phyloP scores from a whole-genome alignment of 2,113 vertebrate species.

The Proterorhinus semilunaris region DNA sequence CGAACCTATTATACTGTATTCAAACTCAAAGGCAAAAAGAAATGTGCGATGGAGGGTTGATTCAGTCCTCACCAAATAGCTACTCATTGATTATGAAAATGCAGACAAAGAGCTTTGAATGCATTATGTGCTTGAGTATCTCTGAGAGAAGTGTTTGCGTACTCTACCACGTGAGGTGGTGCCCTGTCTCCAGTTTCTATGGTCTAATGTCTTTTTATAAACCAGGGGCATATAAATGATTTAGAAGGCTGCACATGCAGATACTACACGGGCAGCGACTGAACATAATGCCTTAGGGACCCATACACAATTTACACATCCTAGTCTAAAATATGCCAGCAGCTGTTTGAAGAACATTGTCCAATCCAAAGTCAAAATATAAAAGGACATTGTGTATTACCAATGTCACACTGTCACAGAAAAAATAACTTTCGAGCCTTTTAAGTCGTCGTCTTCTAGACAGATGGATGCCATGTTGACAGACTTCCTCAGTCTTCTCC shows the following conservation, averaged over 20 bases:
- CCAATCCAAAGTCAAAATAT: too few species aligned
- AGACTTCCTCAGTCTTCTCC: too few species aligned
- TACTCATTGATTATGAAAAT: not conserved
- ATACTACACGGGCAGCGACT: conserved; percentile 39
- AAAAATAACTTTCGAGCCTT: too few species aligned
- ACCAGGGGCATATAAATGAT: conserved; percentile 65
- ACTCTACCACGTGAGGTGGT: conserved; percentile 36
- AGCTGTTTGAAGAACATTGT: conserved; percentile 18
- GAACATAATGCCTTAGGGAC: conserved; percentile 39
- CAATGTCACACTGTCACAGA: not conserved
- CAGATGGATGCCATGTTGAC: too few species aligned
- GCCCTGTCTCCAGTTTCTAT: conserved; percentile 38
- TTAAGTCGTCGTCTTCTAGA: too few species aligned
- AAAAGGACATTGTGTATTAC: conserved; percentile 1
- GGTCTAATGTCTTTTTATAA: conserved; percentile 55
- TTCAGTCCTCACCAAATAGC: not conserved
- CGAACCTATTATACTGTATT: not conserved
- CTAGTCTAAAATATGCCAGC: conserved; percentile 15
- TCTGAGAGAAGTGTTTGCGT: conserved; percentile 24
- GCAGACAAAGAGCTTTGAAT: conserved; percentile 5
- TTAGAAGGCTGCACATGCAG: conserved; percentile 54
- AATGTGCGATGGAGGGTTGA: not conserved
- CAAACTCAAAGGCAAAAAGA: not conserved
- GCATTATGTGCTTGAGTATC: conserved; percentile 9
- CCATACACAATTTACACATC: conserved; percentile 14